phyloP scores from a whole-genome alignment of 2,797 vertebrate species.

The Ateles fusciceps region DNA sequence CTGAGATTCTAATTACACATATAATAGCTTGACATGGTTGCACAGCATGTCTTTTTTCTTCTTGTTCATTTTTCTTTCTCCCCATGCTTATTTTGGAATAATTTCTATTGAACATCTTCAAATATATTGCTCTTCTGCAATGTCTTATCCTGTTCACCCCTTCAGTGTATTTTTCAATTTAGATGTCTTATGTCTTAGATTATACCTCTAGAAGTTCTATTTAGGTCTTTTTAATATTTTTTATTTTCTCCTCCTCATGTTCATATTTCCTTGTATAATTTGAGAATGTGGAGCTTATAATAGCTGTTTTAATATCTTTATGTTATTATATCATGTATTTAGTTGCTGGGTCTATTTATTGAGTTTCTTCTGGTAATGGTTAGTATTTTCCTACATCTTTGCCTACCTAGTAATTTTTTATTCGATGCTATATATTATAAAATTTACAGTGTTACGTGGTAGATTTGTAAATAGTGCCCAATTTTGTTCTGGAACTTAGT shows the following conservation, averaged over 20 bases:
- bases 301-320: neutral
- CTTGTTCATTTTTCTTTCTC: neutral
- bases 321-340: neutral
- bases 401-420: neutral
- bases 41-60: neutral
- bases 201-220: neutral
- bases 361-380: neutral
- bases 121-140: neutral
- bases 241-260: neutral
- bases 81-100: neutral
- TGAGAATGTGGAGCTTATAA: neutral
- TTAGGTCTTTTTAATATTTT: neutral
- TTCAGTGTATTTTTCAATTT: neutral
- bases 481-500: neutral
- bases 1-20: neutral
- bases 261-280: neutral
- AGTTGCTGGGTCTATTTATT: neutral
- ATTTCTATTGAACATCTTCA: neutral
- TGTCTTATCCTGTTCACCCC: neutral
- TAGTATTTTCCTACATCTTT: neutral
- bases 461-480: neutral
- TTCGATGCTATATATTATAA: neutral
- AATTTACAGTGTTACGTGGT: neutral
- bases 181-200: neutral
- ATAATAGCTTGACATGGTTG: neutral